These are phyloP conservation scores for Dendrolimus pini DNA, from an alignment of 2,888 invertebrate species.

Conservation along the genomic window DNA sequence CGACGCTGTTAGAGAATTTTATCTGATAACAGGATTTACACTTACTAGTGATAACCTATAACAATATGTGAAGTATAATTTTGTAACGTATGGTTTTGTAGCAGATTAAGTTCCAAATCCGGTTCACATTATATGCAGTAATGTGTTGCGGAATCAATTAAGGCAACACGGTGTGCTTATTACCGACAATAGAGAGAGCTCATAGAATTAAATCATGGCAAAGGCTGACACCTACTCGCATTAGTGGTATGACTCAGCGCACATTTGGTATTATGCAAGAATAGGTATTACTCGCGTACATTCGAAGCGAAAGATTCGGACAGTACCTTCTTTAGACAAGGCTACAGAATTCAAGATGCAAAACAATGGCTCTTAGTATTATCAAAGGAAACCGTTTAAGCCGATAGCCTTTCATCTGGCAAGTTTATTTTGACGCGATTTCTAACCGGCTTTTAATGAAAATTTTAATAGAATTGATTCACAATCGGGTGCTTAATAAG, in stretches of 20 bases:
- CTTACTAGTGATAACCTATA: no score
- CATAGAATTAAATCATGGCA: slow-evolving; percentile 25
- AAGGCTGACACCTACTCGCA: slow-evolving; percentile 43
- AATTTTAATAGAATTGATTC: no score
- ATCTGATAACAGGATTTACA: no score
- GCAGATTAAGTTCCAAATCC: background rate
- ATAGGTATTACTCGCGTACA: slow-evolving; percentile 7
- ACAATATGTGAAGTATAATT: no score
- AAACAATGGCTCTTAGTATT: background rate
- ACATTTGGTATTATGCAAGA: slow-evolving; percentile 56
- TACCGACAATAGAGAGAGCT: slow-evolving; percentile 20
- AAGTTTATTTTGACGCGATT: background rate
- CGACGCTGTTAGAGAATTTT: no score
- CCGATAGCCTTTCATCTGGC: background rate
- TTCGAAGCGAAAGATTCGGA: slow-evolving; percentile 4
- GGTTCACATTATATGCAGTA: background rate
- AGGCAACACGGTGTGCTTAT: slow-evolving; percentile 6
- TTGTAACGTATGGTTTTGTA: no score
- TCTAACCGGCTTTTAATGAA: background rate
- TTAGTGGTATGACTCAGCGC: slow-evolving; percentile 46
- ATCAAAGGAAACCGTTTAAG: background rate
- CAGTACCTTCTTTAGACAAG: background rate
- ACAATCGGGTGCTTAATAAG: no score
- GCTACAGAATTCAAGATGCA: background rate
- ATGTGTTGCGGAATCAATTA: slow-evolving; percentile 5